Base-by-base conservation (phyloP, 2,797 vertebrate genomes). In the Chelon auratus region DNA sequence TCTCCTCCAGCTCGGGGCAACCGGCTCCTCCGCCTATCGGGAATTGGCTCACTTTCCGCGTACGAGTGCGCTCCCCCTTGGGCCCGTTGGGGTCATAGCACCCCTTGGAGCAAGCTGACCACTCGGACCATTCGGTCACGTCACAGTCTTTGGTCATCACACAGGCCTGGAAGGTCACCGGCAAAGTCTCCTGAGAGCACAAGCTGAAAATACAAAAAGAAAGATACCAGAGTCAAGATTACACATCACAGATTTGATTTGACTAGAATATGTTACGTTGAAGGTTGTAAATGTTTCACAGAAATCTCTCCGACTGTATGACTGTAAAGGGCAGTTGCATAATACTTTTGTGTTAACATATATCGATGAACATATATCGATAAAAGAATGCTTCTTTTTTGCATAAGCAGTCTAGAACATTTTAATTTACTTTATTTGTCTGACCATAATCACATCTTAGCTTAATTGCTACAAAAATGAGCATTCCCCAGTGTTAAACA, bases 131-230 rank as follows among this genome's bases (percentile, higher is more conserved):
- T 64, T 98, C 96, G 0, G 94, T 94, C 62, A 97, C 94, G 26
- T 97, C 96, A 40, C 97, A 99, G 80, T 97, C 96, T 88, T 95
- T 97, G 33, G 93, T 88, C 58, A 97, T 92, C 72, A 99, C 96
- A 17, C 98, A 99, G 59, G 97, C 96, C 89, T 98, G 97, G 91
- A 96, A 97, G 0, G 96, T 97, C 77, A 96, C 83, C 1, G 97
- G 98, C 26, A 98, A 77, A 4, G 91, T 94, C 53, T 97, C 95
- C 89, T 97, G 95, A 7, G 93, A 93, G 82, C 98, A 99, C 63
- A 97, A 92, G 84, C 97, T 99, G 92, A 0, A 75, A 24, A 5
- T 9, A 66, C 5, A 40, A 51, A 45, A 33, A 14, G 0, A 62
- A 18, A 60, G 47, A 50, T 20, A 50, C 11, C 5, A n/a, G 43